phyloP scores from a whole-genome alignment of 2,888 invertebrate genomes.

The Reticulitermes lucifugus region DNA sequence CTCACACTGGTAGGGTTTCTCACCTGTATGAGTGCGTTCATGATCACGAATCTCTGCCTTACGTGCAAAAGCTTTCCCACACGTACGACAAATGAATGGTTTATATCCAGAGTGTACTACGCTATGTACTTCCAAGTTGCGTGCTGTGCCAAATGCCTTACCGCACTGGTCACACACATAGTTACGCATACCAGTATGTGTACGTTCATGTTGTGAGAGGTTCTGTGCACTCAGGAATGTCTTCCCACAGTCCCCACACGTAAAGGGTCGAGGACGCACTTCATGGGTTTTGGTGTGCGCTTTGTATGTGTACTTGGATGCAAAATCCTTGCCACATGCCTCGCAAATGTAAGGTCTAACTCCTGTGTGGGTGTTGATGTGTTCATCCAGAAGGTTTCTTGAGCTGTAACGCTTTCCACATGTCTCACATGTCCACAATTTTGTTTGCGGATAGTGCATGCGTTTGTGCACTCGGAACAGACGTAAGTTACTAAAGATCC shows the following conservation, averaged over 20 bases:
- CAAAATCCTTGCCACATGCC: slow-evolving; percentile 78
- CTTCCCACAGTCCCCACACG: slow-evolving; percentile 76
- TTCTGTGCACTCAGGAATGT: slow-evolving; percentile 83
- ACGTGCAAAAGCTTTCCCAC: slow-evolving; percentile 81
- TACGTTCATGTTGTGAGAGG: slow-evolving; percentile 79
- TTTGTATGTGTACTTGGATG: slow-evolving; percentile 82
- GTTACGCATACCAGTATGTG: slow-evolving; percentile 78
- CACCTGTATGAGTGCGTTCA: slow-evolving; percentile 79
- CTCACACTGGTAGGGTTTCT: slow-evolving; percentile 71
- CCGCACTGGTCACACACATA: slow-evolving; percentile 77
- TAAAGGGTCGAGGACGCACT: slow-evolving; percentile 75
- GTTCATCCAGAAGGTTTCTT: slow-evolving; percentile 77
- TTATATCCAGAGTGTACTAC: slow-evolving; percentile 82
- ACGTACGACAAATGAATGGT: slow-evolving; percentile 76
- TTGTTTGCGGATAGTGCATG: slow-evolving; percentile 72
- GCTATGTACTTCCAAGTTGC: slow-evolving; percentile 82
- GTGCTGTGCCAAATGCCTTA: slow-evolving; percentile 80
- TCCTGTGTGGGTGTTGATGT: slow-evolving; percentile 78
- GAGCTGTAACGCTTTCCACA: slow-evolving; percentile 79
- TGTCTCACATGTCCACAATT: slow-evolving; percentile 72
- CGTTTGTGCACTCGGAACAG: slow-evolving; percentile 73
- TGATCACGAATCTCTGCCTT: slow-evolving; percentile 85
- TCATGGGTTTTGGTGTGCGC: slow-evolving; percentile 82
- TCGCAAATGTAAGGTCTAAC: slow-evolving; percentile 74
- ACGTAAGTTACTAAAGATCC: slow-evolving; percentile 72